Evolutionary conservation across 2,888 invertebrate genomes (phyloP).

Genomic region (Galeopsomyia nigrocyanea): DNA sequence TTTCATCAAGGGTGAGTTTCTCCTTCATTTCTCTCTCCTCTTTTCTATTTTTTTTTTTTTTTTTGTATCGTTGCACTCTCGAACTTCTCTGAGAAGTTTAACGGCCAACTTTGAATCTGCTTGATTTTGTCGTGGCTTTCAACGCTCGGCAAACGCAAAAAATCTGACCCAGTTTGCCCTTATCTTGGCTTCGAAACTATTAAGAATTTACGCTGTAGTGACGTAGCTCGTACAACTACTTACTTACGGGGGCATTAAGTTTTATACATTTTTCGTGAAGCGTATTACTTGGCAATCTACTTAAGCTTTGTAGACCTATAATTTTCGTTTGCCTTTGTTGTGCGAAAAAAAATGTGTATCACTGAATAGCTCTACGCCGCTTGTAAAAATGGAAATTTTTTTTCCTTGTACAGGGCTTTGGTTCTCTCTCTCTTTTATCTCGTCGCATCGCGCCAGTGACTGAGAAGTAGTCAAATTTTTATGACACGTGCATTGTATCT

Average conservation of each 20-base stretch:
- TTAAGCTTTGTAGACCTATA: conserved; percentile 1
- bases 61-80: too few relatives aligned
- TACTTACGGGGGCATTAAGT: neutral
- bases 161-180: too few relatives aligned
- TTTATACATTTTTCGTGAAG: conserved; percentile 12
- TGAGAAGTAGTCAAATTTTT: conserved; percentile 26
- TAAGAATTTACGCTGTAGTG: conserved; percentile 6
- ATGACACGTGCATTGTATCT: neutral
- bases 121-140: too few relatives aligned
- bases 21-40: too few relatives aligned
- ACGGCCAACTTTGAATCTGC: too few relatives aligned
- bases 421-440: neutral
- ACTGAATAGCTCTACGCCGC: too few relatives aligned
- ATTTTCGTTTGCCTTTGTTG: conserved; percentile 5
- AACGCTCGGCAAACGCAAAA: too few relatives aligned
- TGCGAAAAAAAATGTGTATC: too few relatives aligned
- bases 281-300: neutral
- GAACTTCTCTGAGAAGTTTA: too few relatives aligned
- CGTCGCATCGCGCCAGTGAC: conserved; percentile 11
- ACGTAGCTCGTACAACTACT: neutral
- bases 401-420: too few relatives aligned
- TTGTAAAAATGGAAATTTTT: too few relatives aligned
- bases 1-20: conserved; percentile 90
- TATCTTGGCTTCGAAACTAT: conserved; percentile 8
- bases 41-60: too few relatives aligned